Base-by-base conservation (phyloP, 1,140 invertebrate genomes). In the Bombus sylvicola region DNA sequence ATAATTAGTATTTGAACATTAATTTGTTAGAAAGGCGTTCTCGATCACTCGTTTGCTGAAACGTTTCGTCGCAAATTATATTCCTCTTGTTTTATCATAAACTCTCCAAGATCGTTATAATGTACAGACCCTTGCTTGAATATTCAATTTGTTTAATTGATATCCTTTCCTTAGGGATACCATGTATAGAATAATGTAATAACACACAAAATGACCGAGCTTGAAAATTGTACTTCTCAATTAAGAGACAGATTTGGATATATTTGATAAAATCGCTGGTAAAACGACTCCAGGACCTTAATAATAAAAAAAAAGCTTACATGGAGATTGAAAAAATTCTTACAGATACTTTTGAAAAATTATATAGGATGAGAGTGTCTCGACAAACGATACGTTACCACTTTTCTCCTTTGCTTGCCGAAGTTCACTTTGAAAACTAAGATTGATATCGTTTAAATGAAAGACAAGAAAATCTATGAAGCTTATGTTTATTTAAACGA, bases 281-380 rank as follows among this genome's bases (percentile, higher is more conserved):
- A 47, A 31, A 31, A 18, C 25, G 69, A 73, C 41, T 73, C 71
- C 71, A 73, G 71, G 71, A 73, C 71, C 13, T 15, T 15, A 72
- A 3, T 41, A 43, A 41, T 43, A 69, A 41, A 28, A 15, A 72
- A 15, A 72, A 8, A 25, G 34, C 12, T 71, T 13, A 71, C 37
- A 39, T 1, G 12, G 28, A 2, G 13, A 18, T 12, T n/a, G 22
- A 39, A 37, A 2, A 34, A 69, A 12, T 25, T 39, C 18, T 22
- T 39, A 39, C 18, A 22, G 8, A 15, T 43, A 37, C 6, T 8
- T 12, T 6, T 28, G 5, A 43, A 13, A 72, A n/a, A 43, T 39
- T 28, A 39, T 28, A 39, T 28, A 15, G 2, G 3, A 28, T n/a
- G 28, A 73, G 41, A 73, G 39, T 72, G 71, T 43, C 28, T 73